Conservation (phyloP, 2,888 invertebrate genomes). For the Cephus spinipes region DNA sequence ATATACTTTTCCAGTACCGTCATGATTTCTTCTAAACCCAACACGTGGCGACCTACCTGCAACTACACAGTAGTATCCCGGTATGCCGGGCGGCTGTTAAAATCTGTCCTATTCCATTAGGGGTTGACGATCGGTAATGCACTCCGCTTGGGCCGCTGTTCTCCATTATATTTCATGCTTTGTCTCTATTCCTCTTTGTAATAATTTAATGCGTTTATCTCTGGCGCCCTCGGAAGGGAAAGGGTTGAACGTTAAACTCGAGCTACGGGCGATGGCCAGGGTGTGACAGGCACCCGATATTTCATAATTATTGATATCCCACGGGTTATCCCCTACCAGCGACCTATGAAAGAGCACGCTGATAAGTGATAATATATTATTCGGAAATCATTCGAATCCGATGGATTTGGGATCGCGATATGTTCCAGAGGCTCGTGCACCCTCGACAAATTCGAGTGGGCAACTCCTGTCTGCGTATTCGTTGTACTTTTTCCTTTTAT, state of each 20-base stretch:
- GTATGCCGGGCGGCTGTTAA: constrained; percentile 22
- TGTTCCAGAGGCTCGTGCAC: background rate
- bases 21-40: background rate
- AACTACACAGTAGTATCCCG: background rate
- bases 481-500: background rate
- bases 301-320: constrained; percentile 49
- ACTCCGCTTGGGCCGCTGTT: constrained; percentile 27
- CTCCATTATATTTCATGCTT: constrained; percentile 41
- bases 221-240: constrained; percentile 19
- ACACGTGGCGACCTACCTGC: background rate
- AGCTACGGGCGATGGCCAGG: constrained; percentile 15
- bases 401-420: background rate
- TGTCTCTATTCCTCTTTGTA: constrained; percentile 32
- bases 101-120: constrained; percentile 42
- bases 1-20: background rate
- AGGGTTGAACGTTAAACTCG: background rate
- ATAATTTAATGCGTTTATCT: constrained; percentile 47
- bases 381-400: constrained; percentile 4
- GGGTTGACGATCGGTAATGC: constrained; percentile 40
- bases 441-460: background rate
- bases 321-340: constrained; percentile 16
- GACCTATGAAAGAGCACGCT: constrained; percentile 27
- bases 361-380: constrained; percentile 36
- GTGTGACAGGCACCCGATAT: constrained; percentile 46
- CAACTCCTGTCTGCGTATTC: background rate